Evolutionary conservation across 2,797 vertebrate species (phyloP), one percentile per base, ranked within the genome.

Genomic region (Heterohyrax brucei): DNA sequence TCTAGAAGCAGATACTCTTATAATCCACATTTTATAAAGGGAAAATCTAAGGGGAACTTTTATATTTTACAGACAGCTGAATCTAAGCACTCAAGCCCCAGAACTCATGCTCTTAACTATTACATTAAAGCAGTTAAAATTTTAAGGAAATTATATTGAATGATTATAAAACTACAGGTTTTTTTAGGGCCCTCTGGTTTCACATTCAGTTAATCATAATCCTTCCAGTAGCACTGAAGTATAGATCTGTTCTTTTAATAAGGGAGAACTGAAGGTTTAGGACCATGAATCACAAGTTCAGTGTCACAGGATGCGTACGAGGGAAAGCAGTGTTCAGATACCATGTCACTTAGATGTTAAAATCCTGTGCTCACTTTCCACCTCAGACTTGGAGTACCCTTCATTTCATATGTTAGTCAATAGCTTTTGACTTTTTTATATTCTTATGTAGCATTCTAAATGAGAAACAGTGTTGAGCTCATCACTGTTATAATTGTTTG

Each of bases 381-480:
- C 19, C 50, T 79, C 64, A 30, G 28, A 73, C 10, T 4, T 10
- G 16, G 26, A 50, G 48, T 3, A 24, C 5, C 8, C 21, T 87
- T 33, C 7, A 24, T 62, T 81, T 21, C 33, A 19, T 24, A 5
- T 39, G 89, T 50, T 39, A 44, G 3, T 76, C 6, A 68, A 59
- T 0, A 46, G 3, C 3, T 5, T 1, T 10, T 48, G 7, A 19
- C 3, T 7, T 39, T 70, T 78, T 61, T 6, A 1, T 61, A 68
- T 76, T 33, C 53, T 39, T 1, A 0, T 16, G 13, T 88, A 80
- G 83, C 18, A 79, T 82, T 46, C 12, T 81, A 73, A 93, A 46
- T 44, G 39, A 50, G n/a, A 81, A 95, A 59, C 48, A 78, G 19
- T 61, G 10, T 9, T 73, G 14, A 76, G n/a, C 2, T 72, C 21